A percentile compares a stretch with the other conserved stretches of the same genome.
These are phyloP conservation scores for Bombyx huttoni DNA, from an alignment of 2,888 invertebrate genomes.

Conservation along the genomic window DNA sequence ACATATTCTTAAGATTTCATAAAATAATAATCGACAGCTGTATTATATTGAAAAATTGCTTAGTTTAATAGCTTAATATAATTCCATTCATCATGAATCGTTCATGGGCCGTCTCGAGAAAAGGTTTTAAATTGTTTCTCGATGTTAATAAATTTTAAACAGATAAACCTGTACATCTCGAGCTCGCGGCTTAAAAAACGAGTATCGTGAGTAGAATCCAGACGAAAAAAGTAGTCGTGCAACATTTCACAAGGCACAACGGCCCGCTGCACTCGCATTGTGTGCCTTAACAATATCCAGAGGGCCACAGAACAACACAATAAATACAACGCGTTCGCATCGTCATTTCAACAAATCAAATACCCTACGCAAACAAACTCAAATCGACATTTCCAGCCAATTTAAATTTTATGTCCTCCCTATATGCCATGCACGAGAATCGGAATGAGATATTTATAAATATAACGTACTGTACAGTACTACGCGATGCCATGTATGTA, in stretches of 20 bases:
- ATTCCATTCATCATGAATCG: conserved; percentile 60
- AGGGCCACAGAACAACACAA: conserved; percentile 46
- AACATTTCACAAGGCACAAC: conserved; percentile 71
- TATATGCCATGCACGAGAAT: conserved; percentile 2
- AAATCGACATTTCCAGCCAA: conserved; percentile 53
- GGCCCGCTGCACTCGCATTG: conserved; percentile 68
- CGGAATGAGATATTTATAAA: conserved; percentile 3
- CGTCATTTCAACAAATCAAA: conserved; percentile 63
- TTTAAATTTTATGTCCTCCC: conserved; percentile 45
- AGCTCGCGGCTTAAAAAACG: conserved; percentile 67
- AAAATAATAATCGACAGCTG: not conserved
- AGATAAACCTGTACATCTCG: conserved; percentile 72
- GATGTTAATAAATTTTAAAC: conserved; percentile 72
- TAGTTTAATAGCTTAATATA: conserved; percentile 12
- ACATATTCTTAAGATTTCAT: not conserved
- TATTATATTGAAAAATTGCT: not conserved
- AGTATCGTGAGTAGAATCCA: conserved; percentile 69
- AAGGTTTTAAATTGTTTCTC: conserved; percentile 70
- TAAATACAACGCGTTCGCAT: conserved; percentile 52
- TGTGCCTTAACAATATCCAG: conserved; percentile 67
- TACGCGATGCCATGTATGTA: not conserved
- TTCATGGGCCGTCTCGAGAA: conserved; percentile 56
- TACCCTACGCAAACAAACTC: conserved; percentile 51
- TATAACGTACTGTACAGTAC: conserved; percentile 1
- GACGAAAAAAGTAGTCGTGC: conserved; percentile 73